Evolutionary conservation across 2,113 vertebrate species (phyloP).

Genomic region (Pomatorhinus ruficollis): DNA sequence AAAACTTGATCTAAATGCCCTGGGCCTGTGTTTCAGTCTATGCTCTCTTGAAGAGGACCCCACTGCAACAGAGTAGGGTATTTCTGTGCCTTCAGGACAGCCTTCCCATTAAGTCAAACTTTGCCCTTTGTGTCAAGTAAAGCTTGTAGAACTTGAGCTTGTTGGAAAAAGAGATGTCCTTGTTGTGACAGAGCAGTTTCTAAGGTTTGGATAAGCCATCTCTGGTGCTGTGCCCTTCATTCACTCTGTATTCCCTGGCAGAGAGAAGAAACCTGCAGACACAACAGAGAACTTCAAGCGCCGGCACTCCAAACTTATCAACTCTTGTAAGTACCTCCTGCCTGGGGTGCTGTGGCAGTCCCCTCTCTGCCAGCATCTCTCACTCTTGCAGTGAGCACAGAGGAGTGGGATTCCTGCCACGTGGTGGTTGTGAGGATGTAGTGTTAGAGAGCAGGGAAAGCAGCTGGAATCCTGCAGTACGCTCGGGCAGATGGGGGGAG

Average conservation of each 20-base stretch:
- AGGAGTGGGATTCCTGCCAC: neutral
- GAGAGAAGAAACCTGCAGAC: constrained; percentile 73
- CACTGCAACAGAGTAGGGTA: neutral
- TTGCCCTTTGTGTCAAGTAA: neutral
- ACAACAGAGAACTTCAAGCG: constrained; percentile 57
- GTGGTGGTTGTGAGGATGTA: neutral
- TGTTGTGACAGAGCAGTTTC: neutral
- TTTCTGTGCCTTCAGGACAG: neutral
- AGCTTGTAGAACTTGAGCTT: neutral
- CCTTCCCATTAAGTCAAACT: neutral
- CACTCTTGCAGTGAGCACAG: neutral
- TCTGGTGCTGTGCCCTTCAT: neutral
- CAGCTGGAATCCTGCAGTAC: neutral
- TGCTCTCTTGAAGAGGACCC: neutral
- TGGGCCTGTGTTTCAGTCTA: neutral
- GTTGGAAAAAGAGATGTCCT: neutral
- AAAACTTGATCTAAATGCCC: neutral
- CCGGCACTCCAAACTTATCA: constrained; percentile 76
- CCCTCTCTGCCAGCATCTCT: neutral
- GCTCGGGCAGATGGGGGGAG: neutral
- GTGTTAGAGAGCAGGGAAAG: neutral
- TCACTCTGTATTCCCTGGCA: neutral
- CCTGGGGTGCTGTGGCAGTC: neutral
- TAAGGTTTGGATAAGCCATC: neutral
- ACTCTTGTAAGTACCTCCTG: constrained; percentile 73